Base-by-base conservation (phyloP, 2,797 vertebrate species). In the Odontamblyopus lacepedii region DNA sequence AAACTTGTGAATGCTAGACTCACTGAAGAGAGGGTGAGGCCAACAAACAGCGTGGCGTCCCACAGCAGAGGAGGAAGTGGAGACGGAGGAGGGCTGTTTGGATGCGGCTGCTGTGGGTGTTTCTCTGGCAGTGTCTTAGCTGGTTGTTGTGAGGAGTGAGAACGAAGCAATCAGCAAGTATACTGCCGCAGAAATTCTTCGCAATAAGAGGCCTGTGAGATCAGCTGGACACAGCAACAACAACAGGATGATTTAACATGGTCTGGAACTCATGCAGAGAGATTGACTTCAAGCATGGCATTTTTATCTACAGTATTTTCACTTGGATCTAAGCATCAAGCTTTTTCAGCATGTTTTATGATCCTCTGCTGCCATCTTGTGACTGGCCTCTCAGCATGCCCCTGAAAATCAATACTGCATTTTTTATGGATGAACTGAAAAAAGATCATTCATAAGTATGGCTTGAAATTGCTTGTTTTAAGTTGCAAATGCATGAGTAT, bases 81-180 rank as follows among this genome's bases (percentile, higher is more conserved):
- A 67, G 74, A 75, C 59, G 71, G 77, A 15, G 8, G 59, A 65
- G 18, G 7, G 65, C 48, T 13, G 51, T 71, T 27, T 60, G 12
- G 55, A 41, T 19, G 73, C 78, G 94, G 93, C 93, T 87, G 90
- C 94, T 96, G 98, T 98, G 97, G 94, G 97, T 97, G 96, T 95
- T 99, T 99, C 98, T 99, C 92, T 99, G 98, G 98, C 98, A 99
- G 98, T 99, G 98, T 99, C 98, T 99, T 99, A 99, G 98, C 98
- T 99, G 98, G 98, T 99, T 99, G 98, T 99, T 98, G 97, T 98
- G 95, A 95, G 91, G 93, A 94, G 92, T 94, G 91, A 94, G 87
- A 91, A 96, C 95, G 95, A 98, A 99, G 98, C 98, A 99, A 99
- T 99, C 98, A 99, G 98, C 98, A 98, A 98, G 96, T 97, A 97